Conservation (phyloP, 2,113 vertebrate species). For the Suricata suricatta region DNA sequence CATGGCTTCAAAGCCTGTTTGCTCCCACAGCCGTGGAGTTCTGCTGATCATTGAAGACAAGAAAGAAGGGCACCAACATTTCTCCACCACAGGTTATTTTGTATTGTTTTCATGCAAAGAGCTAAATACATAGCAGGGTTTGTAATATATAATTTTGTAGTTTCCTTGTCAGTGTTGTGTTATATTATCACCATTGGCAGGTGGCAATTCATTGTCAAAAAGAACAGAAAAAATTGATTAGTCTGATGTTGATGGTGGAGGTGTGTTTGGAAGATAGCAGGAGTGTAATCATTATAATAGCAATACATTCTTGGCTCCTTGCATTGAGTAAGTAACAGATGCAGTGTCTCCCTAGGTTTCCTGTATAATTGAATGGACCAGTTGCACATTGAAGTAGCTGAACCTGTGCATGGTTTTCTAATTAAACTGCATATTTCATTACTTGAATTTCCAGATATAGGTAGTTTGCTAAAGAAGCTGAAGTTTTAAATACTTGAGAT, state of each 20-base stretch:
- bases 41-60: not conserved
- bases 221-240: not conserved
- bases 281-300: constrained; percentile 54
- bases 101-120: not conserved
- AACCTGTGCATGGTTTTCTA: constrained; percentile 24
- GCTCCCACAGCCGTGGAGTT: not conserved
- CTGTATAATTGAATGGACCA: constrained; percentile 50
- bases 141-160: not conserved
- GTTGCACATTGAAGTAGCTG: not conserved
- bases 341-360: not conserved
- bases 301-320: constrained; percentile 49
- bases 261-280: not conserved
- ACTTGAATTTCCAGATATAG: constrained; percentile 28
- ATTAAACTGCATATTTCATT: constrained; percentile 57
- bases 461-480: constrained; percentile 46
- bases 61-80: too few species aligned
- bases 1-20: not conserved
- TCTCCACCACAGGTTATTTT: not conserved
- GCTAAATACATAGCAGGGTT: not conserved
- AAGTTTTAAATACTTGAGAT: constrained; percentile 7
- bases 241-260: not conserved
- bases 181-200: not conserved
- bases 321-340: constrained; percentile 52
- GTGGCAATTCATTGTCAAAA: constrained; percentile 17
- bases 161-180: not conserved